Evolutionary conservation across 2,888 invertebrate species (phyloP).

Genomic region (Aradus depressus): DNA sequence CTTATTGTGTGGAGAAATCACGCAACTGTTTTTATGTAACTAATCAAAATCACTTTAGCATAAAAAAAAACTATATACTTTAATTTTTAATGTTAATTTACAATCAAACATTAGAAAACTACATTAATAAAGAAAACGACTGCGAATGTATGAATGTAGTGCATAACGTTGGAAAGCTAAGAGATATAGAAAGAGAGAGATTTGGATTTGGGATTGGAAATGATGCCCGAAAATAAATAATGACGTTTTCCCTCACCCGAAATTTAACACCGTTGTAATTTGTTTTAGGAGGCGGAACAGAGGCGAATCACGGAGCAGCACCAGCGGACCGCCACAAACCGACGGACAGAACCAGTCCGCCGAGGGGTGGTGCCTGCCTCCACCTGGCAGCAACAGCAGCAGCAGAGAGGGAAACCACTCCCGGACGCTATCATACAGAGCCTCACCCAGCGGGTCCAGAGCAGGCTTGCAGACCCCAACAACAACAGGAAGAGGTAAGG

Average conservation of each 20-base stretch:
- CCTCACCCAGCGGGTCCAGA: slow-evolving; percentile 57
- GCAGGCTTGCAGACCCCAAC: slow-evolving; percentile 34
- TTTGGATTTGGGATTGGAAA: not conserved
- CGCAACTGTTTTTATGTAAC: too few relatives aligned
- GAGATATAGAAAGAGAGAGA: too few relatives aligned
- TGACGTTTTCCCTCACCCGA: too few relatives aligned
- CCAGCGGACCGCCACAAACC: slow-evolving; percentile 36
- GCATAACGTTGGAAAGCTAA: too few relatives aligned
- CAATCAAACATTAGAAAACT: not conserved
- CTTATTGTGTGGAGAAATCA: too few relatives aligned
- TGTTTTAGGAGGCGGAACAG: slow-evolving; percentile 73
- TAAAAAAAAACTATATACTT: not conserved
- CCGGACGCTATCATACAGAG: slow-evolving; percentile 60
- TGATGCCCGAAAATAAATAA: too few relatives aligned
- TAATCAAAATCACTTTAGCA: not conserved
- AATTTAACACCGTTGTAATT: not conserved
- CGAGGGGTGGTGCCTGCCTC: slow-evolving; percentile 11
- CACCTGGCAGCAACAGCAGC: slow-evolving; percentile 25
- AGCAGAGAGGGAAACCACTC: slow-evolving; percentile 48
- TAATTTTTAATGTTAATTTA: too few relatives aligned
- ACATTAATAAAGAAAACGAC: not conserved
- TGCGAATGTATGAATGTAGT: not conserved
- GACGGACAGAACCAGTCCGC: slow-evolving; percentile 19
- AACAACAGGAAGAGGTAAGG: slow-evolving; percentile 28
- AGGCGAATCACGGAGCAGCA: slow-evolving; percentile 59